Percentiles rank a stretch among this genome's conserved stretches.
Conservation (phyloP, 2,113 vertebrate species). For the Ammodytes dubius region DNA sequence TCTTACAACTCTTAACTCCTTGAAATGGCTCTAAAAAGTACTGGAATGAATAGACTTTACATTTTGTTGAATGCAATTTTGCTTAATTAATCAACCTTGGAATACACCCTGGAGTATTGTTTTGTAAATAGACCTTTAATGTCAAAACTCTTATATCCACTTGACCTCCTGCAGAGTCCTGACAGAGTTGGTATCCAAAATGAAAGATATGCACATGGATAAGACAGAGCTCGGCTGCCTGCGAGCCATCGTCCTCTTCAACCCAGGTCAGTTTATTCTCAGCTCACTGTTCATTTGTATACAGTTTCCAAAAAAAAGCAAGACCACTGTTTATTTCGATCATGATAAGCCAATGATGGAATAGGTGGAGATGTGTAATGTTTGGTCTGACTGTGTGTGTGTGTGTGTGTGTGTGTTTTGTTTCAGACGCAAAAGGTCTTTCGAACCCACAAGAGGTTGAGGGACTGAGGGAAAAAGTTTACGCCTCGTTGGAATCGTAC, state of each 20-base stretch:
- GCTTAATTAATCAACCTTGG: not conserved
- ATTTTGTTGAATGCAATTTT: not conserved
- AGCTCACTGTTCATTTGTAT: not conserved
- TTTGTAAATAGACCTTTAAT: not conserved
- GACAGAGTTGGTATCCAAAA: slow-evolving; percentile 96
- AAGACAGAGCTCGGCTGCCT: slow-evolving; percentile 96
- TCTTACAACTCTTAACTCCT: too few species aligned
- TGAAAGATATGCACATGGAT: slow-evolving; percentile 99
- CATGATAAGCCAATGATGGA: not conserved
- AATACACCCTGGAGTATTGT: too few species aligned
- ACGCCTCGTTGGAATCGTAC: slow-evolving; percentile 95
- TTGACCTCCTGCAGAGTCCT: slow-evolving; percentile 86
- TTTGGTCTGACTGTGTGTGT: slow-evolving; percentile 7
- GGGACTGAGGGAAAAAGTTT: slow-evolving; percentile 93
- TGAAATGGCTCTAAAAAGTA: too few species aligned
- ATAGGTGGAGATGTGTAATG: not conserved
- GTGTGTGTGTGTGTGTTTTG: not conserved
- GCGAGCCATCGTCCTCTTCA: slow-evolving; percentile 95
- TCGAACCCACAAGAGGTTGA: slow-evolving; percentile 95
- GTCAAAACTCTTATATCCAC: not conserved
- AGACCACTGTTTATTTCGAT: not conserved
- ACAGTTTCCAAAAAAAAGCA: not conserved
- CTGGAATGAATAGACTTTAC: too few species aligned
- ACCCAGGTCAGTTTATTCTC: slow-evolving; percentile 88
- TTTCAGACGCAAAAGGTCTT: slow-evolving; percentile 94